Percentiles rank a stretch among this genome's conserved stretches.
Evolutionary conservation across 1,140 invertebrate species (phyloP).

Genomic region (Drosophila elegans): DNA sequence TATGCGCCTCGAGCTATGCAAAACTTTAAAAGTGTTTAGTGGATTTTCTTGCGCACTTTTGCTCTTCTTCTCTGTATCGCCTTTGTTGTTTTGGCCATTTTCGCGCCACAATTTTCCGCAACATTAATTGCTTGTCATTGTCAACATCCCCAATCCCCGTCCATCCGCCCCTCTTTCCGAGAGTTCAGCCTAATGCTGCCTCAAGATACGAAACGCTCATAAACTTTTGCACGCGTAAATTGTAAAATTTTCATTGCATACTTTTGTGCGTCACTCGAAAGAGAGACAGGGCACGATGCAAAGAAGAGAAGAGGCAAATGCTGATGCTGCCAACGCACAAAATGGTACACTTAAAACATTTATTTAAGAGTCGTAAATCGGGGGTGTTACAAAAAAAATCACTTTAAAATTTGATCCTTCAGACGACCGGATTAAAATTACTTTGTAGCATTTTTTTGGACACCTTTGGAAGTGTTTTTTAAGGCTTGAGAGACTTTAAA

Average conservation of each 20-base stretch:
- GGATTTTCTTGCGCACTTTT: slow-evolving; percentile 30
- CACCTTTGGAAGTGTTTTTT: no score
- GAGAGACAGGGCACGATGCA: slow-evolving; percentile 1
- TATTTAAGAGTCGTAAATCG: no score
- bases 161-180: not conserved
- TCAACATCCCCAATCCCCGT: slow-evolving; percentile 39
- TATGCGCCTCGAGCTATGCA: slow-evolving; percentile 48
- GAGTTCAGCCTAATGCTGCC: slow-evolving; percentile 58
- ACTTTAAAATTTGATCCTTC: no score
- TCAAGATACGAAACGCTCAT: slow-evolving; percentile 62
- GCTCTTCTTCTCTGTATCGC: not conserved
- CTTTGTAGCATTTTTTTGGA: no score
- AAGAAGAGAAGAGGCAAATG: slow-evolving; percentile 2
- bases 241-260: slow-evolving; percentile 77
- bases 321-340: slow-evolving; percentile 44
- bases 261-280: slow-evolving; percentile 58
- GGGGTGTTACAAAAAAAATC: no score
- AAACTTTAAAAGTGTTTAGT: slow-evolving; percentile 62
- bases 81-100: slow-evolving; percentile 51
- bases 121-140: slow-evolving; percentile 76
- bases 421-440: no score
- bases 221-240: slow-evolving; percentile 76
- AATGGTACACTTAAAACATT: slow-evolving; percentile 17
- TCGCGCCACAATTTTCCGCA: slow-evolving; percentile 67
- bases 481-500: no score